Evolutionary conservation across 1,140 invertebrate species (phyloP).

Genomic region (Protaetia brevitarsis): DNA sequence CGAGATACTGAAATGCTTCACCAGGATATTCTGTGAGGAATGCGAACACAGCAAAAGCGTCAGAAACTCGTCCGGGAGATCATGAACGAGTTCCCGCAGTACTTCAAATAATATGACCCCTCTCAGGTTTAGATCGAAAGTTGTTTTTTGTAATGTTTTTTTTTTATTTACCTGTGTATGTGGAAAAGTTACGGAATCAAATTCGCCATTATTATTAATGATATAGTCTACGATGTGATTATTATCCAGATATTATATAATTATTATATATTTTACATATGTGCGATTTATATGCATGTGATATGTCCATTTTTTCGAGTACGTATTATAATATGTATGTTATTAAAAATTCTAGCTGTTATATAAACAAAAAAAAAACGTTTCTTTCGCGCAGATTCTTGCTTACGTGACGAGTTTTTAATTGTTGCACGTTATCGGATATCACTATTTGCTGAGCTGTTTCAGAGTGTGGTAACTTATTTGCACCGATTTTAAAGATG

Average conservation of each 20-base stretch:
- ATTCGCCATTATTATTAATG: neutral
- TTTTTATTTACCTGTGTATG: too few species aligned
- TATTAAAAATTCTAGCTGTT: neutral
- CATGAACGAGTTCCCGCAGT: conserved; percentile 79
- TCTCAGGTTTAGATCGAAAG: too few species aligned
- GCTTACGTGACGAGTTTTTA: too few species aligned
- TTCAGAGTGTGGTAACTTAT: too few species aligned
- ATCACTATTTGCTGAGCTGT: too few species aligned
- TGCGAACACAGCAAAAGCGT: conserved; percentile 63
- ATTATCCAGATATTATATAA: too few species aligned
- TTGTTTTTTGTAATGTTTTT: too few species aligned
- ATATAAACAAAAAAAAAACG: too few species aligned
- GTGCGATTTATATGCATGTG: neutral
- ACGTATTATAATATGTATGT: neutral
- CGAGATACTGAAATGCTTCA: conserved; percentile 77
- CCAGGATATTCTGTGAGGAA: conserved; percentile 80
- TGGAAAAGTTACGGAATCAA: too few species aligned
- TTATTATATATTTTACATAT: neutral
- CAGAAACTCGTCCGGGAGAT: conserved; percentile 74
- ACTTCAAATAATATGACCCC: conserved; percentile 64
- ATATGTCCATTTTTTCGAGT: neutral
- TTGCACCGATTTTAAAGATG: too few species aligned
- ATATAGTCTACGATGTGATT: conserved; percentile 1
- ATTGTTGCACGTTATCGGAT: too few species aligned
- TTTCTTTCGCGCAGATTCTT: too few species aligned